Evolutionary conservation across 1,140 invertebrate species (phyloP), one percentile per base, ranked within the genome.

Genomic region (Lordiphosa collinella): DNA sequence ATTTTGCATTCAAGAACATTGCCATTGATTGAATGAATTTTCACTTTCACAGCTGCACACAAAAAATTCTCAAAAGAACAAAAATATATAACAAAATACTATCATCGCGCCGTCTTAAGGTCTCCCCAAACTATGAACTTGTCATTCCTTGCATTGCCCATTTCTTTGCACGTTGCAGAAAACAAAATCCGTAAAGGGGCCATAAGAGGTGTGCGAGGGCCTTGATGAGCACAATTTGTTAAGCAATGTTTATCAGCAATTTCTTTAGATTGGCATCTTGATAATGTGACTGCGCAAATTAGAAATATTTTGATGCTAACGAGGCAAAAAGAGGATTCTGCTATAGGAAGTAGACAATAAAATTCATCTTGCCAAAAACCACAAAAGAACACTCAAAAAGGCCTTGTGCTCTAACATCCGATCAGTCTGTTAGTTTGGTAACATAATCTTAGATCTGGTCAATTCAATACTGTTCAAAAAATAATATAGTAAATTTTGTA

Each of bases 101-200:
- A 12, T 25, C 8, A 37, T 50, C 48, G 34, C 35, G 29, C 50
- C 43, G 34, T 67, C 50, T 68, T 48, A 60, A 65, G 55, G 61
- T 65, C 61, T 67, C 59, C 47, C 44, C 32, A 44, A 68, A 55
- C 64, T 59, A 59, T 68, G 65, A 68, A 68, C 65, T 68, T 68
- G 65, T 68, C 65, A 68, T 68, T 68, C 63, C 34, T 54, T 29
- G 46, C 64, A 68, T 68, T 57, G 34, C 43, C 35, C 10, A 53
- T 40, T 46, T 35, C 14, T 36, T 49, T 68, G 13, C 34, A 41
- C 41, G 51, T 47, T n/a, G n/a, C n/a, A n/a, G n/a, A n/a, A 64
- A 56, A 66, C 29, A 37, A 51, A 67, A 67, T 58, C 35, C 46
- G 13, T n/a, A 22, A 22, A 11, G 29, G 4, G 44, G 18, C 35